Percentiles rank a stretch among this genome's conserved stretches.
Evolutionary conservation across 2,888 invertebrate genomes (phyloP).

Genomic region (Lithophane ornitopus): DNA sequence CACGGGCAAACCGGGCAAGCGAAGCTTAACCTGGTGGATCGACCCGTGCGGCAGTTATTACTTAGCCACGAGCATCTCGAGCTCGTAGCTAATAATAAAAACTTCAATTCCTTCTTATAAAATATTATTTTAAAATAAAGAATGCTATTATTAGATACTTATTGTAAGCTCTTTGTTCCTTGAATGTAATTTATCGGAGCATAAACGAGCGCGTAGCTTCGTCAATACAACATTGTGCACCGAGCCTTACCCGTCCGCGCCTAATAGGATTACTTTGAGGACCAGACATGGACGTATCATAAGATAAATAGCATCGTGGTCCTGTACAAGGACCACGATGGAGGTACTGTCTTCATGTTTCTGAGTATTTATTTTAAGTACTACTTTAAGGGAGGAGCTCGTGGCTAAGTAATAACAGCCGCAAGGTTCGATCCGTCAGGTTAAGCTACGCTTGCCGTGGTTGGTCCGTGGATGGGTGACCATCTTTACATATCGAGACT

Average conservation of each 20-base stretch:
- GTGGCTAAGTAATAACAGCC: too few relatives aligned
- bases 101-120: neutral
- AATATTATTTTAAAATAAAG: neutral
- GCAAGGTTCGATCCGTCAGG: too few relatives aligned
- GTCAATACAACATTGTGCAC: conserved; percentile 13
- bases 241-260: conserved; percentile 17
- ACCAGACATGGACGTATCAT: conserved; percentile 30
- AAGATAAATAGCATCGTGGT: conserved; percentile 32
- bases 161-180: conserved; percentile 18
- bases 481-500: too few relatives aligned
- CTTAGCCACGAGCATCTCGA: too few relatives aligned
- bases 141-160: conserved; percentile 2
- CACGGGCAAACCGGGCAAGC: too few relatives aligned
- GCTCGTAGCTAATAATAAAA: neutral
- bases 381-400: too few relatives aligned
- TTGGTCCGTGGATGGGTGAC: too few relatives aligned
- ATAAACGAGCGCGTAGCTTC: neutral
- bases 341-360: neutral
- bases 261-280: conserved; percentile 60
- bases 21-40: too few relatives aligned
- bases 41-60: too few relatives aligned
- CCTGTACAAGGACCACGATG: neutral
- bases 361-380: conserved; percentile 1
- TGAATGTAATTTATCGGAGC: conserved; percentile 23
- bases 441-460: too few relatives aligned